phyloP scores from a whole-genome alignment of 2,113 vertebrate genomes.

The Nansenia antarctica region DNA sequence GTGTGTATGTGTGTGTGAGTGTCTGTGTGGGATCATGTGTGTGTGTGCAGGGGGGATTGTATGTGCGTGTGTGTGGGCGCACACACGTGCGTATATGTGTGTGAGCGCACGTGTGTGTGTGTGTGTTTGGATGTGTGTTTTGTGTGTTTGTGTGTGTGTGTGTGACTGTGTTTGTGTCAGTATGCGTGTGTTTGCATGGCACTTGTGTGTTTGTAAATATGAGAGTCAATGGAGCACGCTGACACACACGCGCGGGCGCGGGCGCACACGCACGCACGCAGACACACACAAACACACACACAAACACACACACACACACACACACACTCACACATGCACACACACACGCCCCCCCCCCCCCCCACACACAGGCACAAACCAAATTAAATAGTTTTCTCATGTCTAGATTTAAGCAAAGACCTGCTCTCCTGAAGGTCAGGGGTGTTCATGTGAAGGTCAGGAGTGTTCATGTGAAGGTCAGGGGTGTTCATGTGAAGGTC shows the following conservation, averaged over 20 bases:
- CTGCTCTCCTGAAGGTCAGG: slow-evolving; percentile 59
- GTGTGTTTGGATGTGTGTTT: slow-evolving; percentile 23
- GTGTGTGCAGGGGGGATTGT: not conserved
- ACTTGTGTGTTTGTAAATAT: not conserved
- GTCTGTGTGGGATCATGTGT: slow-evolving; percentile 31
- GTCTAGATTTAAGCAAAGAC: slow-evolving; percentile 35
- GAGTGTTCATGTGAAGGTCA: slow-evolving; percentile 28
- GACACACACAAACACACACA: not conserved
- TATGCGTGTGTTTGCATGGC: not conserved
- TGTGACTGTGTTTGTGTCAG: not conserved
- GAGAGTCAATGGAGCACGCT: slow-evolving; percentile 44
- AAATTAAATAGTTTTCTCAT: slow-evolving; percentile 24
- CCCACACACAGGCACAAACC: slow-evolving; percentile 2
- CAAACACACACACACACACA: not conserved
- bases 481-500: too few species aligned
- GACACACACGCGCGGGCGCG: slow-evolving; percentile 47
- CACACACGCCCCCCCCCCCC: too few species aligned
- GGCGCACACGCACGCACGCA: slow-evolving; percentile 25
- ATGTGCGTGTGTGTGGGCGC: slow-evolving; percentile 34
- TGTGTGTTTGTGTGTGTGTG: slow-evolving; percentile 29
- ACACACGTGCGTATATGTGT: slow-evolving; percentile 1
- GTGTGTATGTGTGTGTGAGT: slow-evolving; percentile 27
- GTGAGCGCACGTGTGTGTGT: slow-evolving; percentile 42
- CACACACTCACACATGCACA: not conserved
- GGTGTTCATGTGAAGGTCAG: too few species aligned